These are phyloP conservation scores for Nothobranchius furzeri DNA, from an alignment of 2,113 vertebrate genomes.

Conservation along the genomic window DNA sequence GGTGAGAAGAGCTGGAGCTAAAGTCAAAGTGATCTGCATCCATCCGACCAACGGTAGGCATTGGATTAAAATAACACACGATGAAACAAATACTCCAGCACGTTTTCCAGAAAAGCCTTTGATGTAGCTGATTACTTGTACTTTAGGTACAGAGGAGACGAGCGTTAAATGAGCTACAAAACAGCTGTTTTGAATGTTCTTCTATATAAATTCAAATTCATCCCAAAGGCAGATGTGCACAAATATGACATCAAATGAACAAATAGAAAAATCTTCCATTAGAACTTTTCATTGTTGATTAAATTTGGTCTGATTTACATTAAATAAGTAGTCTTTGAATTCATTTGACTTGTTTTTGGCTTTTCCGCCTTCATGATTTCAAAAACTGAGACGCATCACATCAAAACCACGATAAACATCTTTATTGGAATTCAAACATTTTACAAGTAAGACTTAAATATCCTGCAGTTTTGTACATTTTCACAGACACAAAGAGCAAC, in stretches of 20 bases:
- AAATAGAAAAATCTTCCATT: background rate
- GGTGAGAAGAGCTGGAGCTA: background rate
- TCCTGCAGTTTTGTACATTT: slow-evolving; percentile 62
- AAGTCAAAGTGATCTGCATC: background rate
- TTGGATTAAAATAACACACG: background rate
- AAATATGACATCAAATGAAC: background rate
- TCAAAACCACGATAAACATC: slow-evolving; percentile 29
- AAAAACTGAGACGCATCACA: background rate
- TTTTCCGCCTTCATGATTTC: too few relatives aligned
- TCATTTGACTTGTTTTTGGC: too few relatives aligned
- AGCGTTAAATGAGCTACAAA: background rate
- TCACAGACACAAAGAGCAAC: slow-evolving; percentile 52
- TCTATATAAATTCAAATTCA: background rate
- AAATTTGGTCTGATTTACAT: too few relatives aligned
- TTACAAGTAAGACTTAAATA: slow-evolving; percentile 75
- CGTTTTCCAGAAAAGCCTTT: background rate
- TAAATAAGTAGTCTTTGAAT: too few relatives aligned
- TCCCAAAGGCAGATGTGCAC: background rate
- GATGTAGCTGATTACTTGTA: too few relatives aligned
- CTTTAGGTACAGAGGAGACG: background rate
- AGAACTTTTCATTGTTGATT: background rate
- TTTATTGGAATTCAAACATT: slow-evolving; percentile 72
- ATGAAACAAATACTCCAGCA: too few relatives aligned
- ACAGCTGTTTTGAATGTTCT: background rate
- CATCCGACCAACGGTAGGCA: too few relatives aligned